Evolutionary conservation across 2,888 invertebrate genomes (phyloP).

Genomic region (Cheilosia soror): DNA sequence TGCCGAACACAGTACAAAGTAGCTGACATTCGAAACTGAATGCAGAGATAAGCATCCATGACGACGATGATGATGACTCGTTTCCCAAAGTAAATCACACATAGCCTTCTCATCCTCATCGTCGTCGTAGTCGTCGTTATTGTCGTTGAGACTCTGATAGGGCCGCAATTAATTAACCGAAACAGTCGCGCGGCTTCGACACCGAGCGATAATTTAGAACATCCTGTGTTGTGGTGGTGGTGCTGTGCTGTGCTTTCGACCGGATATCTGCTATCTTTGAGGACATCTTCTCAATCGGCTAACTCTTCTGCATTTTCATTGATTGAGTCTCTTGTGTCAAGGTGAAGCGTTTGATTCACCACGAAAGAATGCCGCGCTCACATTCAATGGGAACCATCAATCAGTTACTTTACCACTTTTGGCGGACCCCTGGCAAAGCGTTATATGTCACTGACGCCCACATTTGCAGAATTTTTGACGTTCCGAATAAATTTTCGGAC

Average conservation of each 20-base stretch:
- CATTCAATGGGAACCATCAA: conserved; percentile 65
- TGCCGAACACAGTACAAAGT: conserved; percentile 71
- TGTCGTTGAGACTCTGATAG: conserved; percentile 21
- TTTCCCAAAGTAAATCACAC: conserved; percentile 72
- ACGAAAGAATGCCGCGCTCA: conserved; percentile 59
- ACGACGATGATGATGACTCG: conserved; percentile 67
- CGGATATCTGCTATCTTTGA: conserved; percentile 81
- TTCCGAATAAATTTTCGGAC: conserved; percentile 54
- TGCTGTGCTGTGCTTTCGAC: conserved; percentile 69
- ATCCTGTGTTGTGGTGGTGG: conserved; percentile 57
- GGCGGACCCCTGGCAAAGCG: conserved; percentile 33
- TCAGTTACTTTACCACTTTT: conserved; percentile 62
- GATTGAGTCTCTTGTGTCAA: conserved; percentile 68
- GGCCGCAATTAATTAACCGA: conserved; percentile 70
- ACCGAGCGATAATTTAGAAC: conserved; percentile 68
- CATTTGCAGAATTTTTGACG: conserved; percentile 60
- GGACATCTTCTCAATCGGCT: conserved; percentile 80
- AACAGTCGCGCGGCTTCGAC: conserved; percentile 67
- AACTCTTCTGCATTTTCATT: conserved; percentile 45
- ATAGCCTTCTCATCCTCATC: conserved; percentile 23
- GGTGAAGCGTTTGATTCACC: conserved; percentile 64
- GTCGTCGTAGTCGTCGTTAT: neutral
- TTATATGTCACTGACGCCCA: conserved; percentile 59
- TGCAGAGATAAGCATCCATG: conserved; percentile 63
- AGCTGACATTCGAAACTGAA: conserved; percentile 72